Evolutionary conservation across 1,140 invertebrate genomes (phyloP).

Genomic region (Hetaerina americana): DNA sequence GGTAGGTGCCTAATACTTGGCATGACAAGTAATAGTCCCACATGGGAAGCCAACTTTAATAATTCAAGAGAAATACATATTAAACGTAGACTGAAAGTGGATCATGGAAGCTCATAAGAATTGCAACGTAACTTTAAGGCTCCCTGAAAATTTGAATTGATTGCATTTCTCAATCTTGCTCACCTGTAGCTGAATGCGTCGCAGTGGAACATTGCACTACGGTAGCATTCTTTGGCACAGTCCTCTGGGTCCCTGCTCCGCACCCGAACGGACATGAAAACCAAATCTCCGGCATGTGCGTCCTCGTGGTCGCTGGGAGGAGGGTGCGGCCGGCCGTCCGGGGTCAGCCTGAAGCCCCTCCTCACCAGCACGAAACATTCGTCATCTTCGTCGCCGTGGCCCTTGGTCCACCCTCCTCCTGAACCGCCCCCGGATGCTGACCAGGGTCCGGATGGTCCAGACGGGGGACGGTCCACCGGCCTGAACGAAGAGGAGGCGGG

Average conservation of each 20-base stretch:
- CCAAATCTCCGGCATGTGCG: slow-evolving; percentile 51
- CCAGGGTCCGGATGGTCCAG: not conserved
- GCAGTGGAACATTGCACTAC: slow-evolving; percentile 28
- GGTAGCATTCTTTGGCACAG: not conserved
- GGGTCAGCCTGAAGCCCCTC: slow-evolving; percentile 54
- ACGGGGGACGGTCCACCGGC: too few relatives aligned
- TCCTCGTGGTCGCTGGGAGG: slow-evolving; percentile 59
- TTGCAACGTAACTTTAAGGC: too few relatives aligned
- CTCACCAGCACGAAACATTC: slow-evolving; percentile 59
- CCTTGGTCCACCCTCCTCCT: not conserved
- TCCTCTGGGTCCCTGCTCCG: not conserved
- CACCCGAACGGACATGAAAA: slow-evolving; percentile 31
- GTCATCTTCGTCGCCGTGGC: not conserved
- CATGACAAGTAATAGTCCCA: too few relatives aligned
- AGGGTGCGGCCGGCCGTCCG: slow-evolving; percentile 43
- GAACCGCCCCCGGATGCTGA: not conserved
- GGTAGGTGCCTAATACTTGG: too few relatives aligned
- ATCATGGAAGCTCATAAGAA: too few relatives aligned
- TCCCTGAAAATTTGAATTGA: too few relatives aligned
- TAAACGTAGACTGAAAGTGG: too few relatives aligned
- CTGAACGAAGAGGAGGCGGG: too few relatives aligned
- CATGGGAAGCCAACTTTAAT: too few relatives aligned
- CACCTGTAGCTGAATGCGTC: slow-evolving; percentile 62
- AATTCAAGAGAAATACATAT: too few relatives aligned
- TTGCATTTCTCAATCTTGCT: too few relatives aligned